Evolutionary conservation across 2,113 vertebrate species (phyloP).

Genomic region (Mastomys natalensis): DNA sequence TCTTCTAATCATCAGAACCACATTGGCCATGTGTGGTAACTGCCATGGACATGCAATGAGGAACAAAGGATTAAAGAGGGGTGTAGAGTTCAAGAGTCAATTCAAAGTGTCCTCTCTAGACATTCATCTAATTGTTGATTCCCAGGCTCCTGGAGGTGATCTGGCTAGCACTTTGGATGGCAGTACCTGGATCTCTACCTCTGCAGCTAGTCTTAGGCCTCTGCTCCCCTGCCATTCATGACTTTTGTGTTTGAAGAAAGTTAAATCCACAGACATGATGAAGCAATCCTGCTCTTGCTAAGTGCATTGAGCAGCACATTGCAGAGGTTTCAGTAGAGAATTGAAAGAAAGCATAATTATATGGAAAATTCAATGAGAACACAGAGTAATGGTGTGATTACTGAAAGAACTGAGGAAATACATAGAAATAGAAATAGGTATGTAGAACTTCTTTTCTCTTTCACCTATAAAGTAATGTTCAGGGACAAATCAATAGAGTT

Average conservation of each 20-base stretch:
- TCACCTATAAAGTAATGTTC: background rate
- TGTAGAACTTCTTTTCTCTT: background rate
- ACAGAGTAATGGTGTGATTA: background rate
- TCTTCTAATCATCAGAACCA: background rate
- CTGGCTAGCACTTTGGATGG: conserved; percentile 88
- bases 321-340: background rate
- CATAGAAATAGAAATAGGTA: background rate
- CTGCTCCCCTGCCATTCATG: conserved; percentile 87
- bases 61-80: background rate
- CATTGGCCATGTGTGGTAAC: background rate
- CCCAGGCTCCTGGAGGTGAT: conserved; percentile 77
- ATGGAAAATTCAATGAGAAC: background rate
- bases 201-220: conserved; percentile 91
- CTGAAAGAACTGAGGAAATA: background rate
- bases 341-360: background rate
- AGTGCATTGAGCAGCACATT: background rate
- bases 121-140: conserved; percentile 40
- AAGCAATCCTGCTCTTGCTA: conserved; percentile 24
- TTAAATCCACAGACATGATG: conserved; percentile 92
- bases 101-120: background rate
- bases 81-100: background rate
- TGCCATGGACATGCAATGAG: background rate
- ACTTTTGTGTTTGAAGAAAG: conserved; percentile 92
- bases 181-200: conserved; percentile 85
- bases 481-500: background rate